Conservation (phyloP, 2,888 invertebrate species). For the Drosophila subsilvestris region DNA sequence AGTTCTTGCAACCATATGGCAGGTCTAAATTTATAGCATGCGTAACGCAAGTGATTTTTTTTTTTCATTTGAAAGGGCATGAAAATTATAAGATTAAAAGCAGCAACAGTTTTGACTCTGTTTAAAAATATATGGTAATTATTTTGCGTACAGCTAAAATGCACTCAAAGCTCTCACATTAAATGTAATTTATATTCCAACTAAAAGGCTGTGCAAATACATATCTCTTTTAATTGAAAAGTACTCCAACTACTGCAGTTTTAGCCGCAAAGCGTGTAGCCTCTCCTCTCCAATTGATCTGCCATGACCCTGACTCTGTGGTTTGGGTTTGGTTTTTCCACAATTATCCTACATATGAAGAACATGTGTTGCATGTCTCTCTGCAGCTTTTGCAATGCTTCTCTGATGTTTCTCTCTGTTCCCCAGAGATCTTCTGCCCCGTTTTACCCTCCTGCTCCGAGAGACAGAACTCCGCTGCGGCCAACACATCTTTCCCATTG, state of each 20-base stretch:
- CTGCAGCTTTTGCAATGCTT: not conserved
- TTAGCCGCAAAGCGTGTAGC: not conserved
- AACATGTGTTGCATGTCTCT: not conserved
- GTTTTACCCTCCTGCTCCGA: not conserved
- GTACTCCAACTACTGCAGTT: not conserved
- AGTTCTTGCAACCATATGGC: not conserved
- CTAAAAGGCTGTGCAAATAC: not conserved
- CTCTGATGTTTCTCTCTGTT: not conserved
- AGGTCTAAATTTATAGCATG: too few relatives aligned
- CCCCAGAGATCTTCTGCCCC: not conserved
- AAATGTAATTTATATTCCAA: not conserved
- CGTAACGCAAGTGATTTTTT: not conserved
- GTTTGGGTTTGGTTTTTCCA: not conserved
- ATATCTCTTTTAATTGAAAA: not conserved
- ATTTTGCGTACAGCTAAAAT: not conserved
- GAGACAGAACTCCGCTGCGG: not conserved
- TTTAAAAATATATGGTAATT: too few relatives aligned
- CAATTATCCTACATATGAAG: not conserved
- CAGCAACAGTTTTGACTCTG: not conserved
- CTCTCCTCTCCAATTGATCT: not conserved
- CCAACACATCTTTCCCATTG: constrained; percentile 9
- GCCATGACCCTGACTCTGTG: not conserved
- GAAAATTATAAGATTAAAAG: not conserved
- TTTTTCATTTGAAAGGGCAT: not conserved
- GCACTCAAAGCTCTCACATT: not conserved